Evolutionary conservation across 1,140 invertebrate species (phyloP).

Genomic region (Dendroctonus ponderosae): DNA sequence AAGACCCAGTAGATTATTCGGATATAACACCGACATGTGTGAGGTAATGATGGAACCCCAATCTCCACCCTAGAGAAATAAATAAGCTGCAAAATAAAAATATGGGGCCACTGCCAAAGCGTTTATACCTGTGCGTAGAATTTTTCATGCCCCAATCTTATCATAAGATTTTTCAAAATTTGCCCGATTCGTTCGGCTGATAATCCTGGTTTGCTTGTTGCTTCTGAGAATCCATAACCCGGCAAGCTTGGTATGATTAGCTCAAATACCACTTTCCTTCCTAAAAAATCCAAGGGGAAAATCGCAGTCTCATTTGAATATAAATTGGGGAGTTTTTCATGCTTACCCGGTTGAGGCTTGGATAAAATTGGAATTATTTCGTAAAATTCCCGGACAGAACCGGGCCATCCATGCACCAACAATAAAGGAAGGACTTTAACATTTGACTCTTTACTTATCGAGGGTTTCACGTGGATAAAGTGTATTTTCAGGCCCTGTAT

Average conservation of each 20-base stretch:
- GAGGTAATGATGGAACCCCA: slow-evolving; percentile 68
- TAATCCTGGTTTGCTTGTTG: slow-evolving; percentile 62
- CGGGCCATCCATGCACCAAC: slow-evolving; percentile 90
- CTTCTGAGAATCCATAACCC: slow-evolving; percentile 77
- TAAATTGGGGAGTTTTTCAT: not conserved
- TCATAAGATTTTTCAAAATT: slow-evolving; percentile 85
- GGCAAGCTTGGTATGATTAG: slow-evolving; percentile 69
- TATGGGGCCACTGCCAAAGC: slow-evolving; percentile 19
- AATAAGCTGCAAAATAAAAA: slow-evolving; percentile 1
- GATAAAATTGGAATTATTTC: slow-evolving; percentile 74
- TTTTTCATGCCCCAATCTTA: slow-evolving; percentile 69
- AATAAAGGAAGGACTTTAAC: slow-evolving; percentile 59
- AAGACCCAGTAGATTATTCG: slow-evolving; percentile 65
- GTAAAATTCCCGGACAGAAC: slow-evolving; percentile 82
- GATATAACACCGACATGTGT: slow-evolving; percentile 65
- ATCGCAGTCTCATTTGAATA: too few relatives aligned
- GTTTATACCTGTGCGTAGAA: slow-evolving; percentile 67
- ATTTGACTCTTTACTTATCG: slow-evolving; percentile 42
- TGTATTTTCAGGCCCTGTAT: slow-evolving; percentile 62
- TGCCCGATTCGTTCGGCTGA: slow-evolving; percentile 64
- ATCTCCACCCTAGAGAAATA: slow-evolving; percentile 68
- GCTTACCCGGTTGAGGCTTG: slow-evolving; percentile 52
- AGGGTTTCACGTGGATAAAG: slow-evolving; percentile 62
- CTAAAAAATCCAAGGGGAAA: too few relatives aligned
- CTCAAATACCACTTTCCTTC: slow-evolving; percentile 68